Base-by-base conservation (phyloP, 2,113 vertebrate species). In the Riparia riparia region DNA sequence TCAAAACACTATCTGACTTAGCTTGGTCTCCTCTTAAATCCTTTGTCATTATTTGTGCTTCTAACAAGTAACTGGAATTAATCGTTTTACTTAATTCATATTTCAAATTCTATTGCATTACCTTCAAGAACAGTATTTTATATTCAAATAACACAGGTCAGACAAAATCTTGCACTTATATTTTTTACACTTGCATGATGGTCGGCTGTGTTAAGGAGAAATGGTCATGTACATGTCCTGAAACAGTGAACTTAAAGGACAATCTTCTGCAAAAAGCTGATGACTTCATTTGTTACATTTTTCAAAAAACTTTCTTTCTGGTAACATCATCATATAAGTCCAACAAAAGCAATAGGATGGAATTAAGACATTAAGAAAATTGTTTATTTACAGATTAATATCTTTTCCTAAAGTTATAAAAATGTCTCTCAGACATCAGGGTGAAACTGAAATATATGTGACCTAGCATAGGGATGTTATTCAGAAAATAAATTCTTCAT, bases 11-110 rank as follows among this genome's bases (percentile, higher is more conserved):
- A 25, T 29, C 37, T 37, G 49, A 32, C 18, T 57, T 77, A 82
- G 42, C 64, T 78, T 91, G 11, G 12, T 72, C 44, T 94, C 51
- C 37, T 89, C 64, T 90, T 60, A 83, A 89, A 66, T 82, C 28
- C 77, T 88, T 78, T 93, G 57, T 69, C 56, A 91, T 91, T 85
- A 91, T 71, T 93, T 85, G 37, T 34, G n/a, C 7, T 77, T 72
- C 69, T 65, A 76, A 28, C 7, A 4, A 96, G 31, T 61, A 83
- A 41, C 18, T 65, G 66, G 68, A 93, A 72, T 31, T 10, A 84
- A 72, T 5, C 50, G 56, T 34, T 95, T 79, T 70, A 79, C 32
- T 66, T 71, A 81, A 92, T 76, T 78, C 14, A 39, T 87, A 66
- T 66, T 82, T 93, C 61, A 91, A 95, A 82, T 29, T 51, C 84